Base-by-base conservation (phyloP, 2,113 vertebrate species). In the Rousettus leschenaultii region DNA sequence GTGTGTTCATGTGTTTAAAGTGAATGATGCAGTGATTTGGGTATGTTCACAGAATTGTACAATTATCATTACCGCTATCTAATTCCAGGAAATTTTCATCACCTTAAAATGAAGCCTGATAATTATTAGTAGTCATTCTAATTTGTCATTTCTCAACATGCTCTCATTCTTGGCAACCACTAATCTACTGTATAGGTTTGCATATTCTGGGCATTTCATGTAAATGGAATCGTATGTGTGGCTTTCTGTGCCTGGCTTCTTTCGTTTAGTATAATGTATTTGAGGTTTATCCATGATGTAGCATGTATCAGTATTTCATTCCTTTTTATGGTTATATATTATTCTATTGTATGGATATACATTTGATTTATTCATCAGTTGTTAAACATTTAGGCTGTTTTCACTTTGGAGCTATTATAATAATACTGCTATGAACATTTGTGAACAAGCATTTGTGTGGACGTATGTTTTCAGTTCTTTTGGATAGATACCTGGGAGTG, bases 181-280 rank as follows among this genome's bases (percentile, higher is more conserved):
- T 74, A 84, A n/a, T 35, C 33, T 63, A 70, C n/a, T 85, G 11
- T 85, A 26, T 88, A 55, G 2, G 57, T 61, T 83, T 86, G 7
- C 19, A 21, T 84, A 28, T 61, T 93, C 45, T 77, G 24, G 5
- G 33, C 12, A 68, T 97, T 65, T 77, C 26, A 38, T 65, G 5
- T 65, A 86, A 79, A 35, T 91, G 14, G 45, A 48, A 70, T 80
- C 12, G 55, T 48, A 77, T 59, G 13, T 13, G 1, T 70, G 24
- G 21, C 22, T n/a, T n/a, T 80, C 55, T 87, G 10, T 74, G 8
- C 78, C 30, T 90, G 35, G 12, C 15, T 77, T 86, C 28, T 86
- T 82, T 95, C 35, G 68, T 16, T 75, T 75, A 80, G 26, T 1
- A 21, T 91, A 85, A n/a, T 73, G 21, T 92, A 68, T 89, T 85